Base-by-base conservation (phyloP, 2,888 invertebrate genomes). In the Tillus elongatus region DNA sequence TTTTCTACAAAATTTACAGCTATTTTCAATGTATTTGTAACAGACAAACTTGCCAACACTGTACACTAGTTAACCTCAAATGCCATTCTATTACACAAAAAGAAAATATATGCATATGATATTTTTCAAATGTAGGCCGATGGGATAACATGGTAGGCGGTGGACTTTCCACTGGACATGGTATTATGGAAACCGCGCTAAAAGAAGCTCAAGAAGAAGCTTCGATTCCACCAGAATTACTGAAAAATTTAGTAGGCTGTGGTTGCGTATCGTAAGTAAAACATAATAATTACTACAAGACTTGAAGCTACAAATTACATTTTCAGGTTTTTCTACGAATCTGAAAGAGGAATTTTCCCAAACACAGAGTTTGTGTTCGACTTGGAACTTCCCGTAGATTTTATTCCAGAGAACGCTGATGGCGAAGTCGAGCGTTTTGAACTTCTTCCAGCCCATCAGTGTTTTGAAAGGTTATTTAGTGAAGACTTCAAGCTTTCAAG, bases 91-190 rank as follows among this genome's bases (percentile, higher is more conserved):
- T n/a, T n/a, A n/a, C n/a, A n/a, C n/a, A n/a, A n/a, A n/a, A n/a
- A n/a, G n/a, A n/a, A n/a, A n/a, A n/a, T n/a, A n/a, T n/a, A n/a
- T n/a, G n/a, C n/a, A n/a, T n/a, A n/a, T n/a, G n/a, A n/a, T n/a
- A n/a, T n/a, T 12, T 34, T 9, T 36, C 16, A 30, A 29, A n/a
- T 56, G 32, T 46, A 76, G 76, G 80, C 27, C 89, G 87, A 67
- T 86, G 90, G 82, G 95, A 95, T 64, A 92, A 91, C 61, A 90
- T 95, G 81, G 92, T 91, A 26, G 89, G 90, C 47, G 95, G 95
- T 35, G 95, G 93, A 2, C 63, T 95, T 34, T 85, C 89, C 14
- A 89, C 89, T 29, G 92, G 91, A 10, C 84, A 81, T 66, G 84
- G 86, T 30, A 82, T 92, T 41, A 69, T 83, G 52, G 89, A 93